Conservation (phyloP, 2,888 invertebrate genomes). For the Polietes domitor region DNA sequence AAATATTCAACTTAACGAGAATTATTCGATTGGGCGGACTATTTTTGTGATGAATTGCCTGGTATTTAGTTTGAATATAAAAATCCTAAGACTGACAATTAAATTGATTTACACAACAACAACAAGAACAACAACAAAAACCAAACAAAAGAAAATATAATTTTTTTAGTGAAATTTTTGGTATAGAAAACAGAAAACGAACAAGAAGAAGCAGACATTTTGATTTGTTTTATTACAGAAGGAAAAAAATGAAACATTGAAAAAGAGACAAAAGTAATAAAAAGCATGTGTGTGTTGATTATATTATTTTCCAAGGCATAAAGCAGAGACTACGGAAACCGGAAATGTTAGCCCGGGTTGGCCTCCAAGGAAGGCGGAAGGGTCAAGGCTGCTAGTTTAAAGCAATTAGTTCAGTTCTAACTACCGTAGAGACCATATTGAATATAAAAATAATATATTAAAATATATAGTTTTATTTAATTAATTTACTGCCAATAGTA, state of each 20-base stretch:
- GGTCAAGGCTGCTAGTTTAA: not conserved
- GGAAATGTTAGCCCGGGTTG: no score
- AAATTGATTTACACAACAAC: constrained; percentile 50
- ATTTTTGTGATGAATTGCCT: not conserved
- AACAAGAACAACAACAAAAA: not conserved
- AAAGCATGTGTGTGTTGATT: constrained; percentile 24
- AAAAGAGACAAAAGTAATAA: constrained; percentile 43
- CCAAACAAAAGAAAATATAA: not conserved
- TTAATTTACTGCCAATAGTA: constrained; percentile 34
- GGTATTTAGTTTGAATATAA: constrained; percentile 10
- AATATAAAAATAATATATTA: not conserved
- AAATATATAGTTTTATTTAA: constrained; percentile 16
- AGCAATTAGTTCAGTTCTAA: not conserved
- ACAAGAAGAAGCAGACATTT: constrained; percentile 1
- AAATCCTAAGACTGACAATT: constrained; percentile 66
- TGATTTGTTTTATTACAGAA: constrained; percentile 1
- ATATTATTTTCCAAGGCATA: constrained; percentile 14
- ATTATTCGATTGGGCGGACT: no score
- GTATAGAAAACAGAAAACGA: not conserved
- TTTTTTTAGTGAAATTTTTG: constrained; percentile 37
- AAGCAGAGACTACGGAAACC: no score
- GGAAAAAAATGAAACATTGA: constrained; percentile 5
- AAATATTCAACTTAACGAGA: not conserved
- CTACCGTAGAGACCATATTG: not conserved
- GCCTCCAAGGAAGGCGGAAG: no score